Evolutionary conservation across 2,888 invertebrate species (phyloP), one percentile per base, ranked within the genome.

Genomic region (Drosophila fulvimacula): DNA sequence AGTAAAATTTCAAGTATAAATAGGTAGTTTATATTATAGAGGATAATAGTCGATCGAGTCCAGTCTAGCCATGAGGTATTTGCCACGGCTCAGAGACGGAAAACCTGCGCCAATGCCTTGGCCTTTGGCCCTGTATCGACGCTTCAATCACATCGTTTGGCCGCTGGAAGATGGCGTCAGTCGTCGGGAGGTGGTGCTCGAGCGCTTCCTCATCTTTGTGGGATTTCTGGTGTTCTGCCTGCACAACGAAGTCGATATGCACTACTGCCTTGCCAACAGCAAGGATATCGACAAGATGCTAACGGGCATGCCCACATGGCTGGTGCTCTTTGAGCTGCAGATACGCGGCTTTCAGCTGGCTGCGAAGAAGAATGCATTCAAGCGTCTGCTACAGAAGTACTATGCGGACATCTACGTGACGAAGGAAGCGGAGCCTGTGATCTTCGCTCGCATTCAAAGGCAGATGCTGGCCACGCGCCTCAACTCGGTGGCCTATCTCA

Each of bases 341-440:
- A 64, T 90, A 17, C 81, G 91, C 5, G 77, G 78, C 30, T 90
- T 81, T 21, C 73, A 87, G 56, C 44, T 89, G 66, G 87, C 88
- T 0, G n/a, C 73, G 4, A 68, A 67, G 2, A 86, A 83, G 60
- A 36, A 74, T 13, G 56, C 51, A 2, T 90, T 89, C 19, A 87
- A 89, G 34, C 27, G 27, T 0, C 67, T 91, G 24, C 17, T 91
- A 6, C 69, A 88, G 55, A 76, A 87, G 2, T 91, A 91, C 62
- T 91, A 76, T 59, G 46, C 57, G 0, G 74, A 77, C 15, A 88
- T 91, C 21, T 91, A 88, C 42, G 73, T 91, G 0, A 72, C 76
- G 6, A 32, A 86, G 36, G 44, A 74, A 4, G 15, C 53, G 1
- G 70, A 86, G 6, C 75, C 73, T 1, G 15, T 44, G 5, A 48